phyloP scores from a whole-genome alignment of 2,797 vertebrate species.

The Oophaga sylvatica region DNA sequence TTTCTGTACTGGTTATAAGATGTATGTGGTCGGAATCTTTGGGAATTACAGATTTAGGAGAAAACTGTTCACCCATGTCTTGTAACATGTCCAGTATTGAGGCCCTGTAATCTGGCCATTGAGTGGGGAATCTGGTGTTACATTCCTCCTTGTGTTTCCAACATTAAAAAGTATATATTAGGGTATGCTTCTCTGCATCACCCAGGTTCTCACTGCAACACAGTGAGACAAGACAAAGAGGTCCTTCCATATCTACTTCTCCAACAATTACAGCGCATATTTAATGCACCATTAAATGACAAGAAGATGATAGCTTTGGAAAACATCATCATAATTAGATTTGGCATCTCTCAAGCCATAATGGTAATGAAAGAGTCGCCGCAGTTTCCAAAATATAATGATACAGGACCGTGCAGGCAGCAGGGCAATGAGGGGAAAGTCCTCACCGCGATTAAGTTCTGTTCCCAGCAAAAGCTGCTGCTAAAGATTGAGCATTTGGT shows the following conservation, averaged over 20 bases:
- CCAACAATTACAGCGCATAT: constrained; percentile 54
- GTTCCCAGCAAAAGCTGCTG: constrained; percentile 56
- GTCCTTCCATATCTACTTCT: constrained; percentile 49
- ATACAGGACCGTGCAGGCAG: neutral
- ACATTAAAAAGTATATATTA: constrained; percentile 43
- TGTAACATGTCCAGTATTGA: neutral
- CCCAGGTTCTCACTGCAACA: too few species aligned
- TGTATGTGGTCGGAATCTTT: too few species aligned
- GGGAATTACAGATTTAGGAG: neutral
- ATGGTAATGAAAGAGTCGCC: constrained; percentile 38
- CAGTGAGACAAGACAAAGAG: too few species aligned
- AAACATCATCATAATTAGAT: constrained; percentile 42
- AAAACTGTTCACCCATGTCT: neutral
- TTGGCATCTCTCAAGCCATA: constrained; percentile 6
- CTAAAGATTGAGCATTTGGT: constrained; percentile 71
- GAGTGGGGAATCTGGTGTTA: neutral
- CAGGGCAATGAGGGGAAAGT: constrained; percentile 36
- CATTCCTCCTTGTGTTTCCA: constrained; percentile 2
- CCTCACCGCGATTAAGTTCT: constrained; percentile 62
- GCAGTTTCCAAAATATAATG: constrained; percentile 13
- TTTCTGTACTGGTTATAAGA: neutral
- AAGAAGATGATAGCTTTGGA: neutral
- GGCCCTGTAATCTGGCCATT: neutral
- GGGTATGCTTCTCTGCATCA: constrained; percentile 12
- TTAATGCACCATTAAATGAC: constrained; percentile 57